These are phyloP conservation scores for Oryzias celebensis DNA, from an alignment of 2,113 vertebrate species.

Conservation along the genomic window DNA sequence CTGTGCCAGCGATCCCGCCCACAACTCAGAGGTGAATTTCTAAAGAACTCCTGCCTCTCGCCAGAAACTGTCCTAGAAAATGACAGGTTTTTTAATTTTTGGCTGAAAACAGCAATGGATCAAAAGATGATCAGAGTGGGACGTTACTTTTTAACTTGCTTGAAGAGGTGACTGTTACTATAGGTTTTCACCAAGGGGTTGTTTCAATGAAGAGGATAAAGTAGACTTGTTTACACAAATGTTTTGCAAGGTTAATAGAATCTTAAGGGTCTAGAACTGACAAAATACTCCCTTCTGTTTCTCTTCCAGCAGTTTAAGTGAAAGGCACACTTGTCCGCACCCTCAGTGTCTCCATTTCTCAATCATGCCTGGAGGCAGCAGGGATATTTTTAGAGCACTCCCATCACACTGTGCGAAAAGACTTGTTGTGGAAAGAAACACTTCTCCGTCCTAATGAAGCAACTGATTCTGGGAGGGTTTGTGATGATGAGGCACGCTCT, in stretches of 20 bases:
- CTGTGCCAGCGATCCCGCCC: no score
- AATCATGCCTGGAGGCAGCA: constrained; percentile 22
- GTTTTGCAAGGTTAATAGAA: no score
- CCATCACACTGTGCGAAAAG: constrained; percentile 1
- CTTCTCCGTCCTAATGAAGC: constrained; percentile 42
- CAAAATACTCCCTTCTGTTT: not conserved
- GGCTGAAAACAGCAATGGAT: no score
- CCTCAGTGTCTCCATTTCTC: constrained; percentile 4
- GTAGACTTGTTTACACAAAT: no score
- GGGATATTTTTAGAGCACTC: constrained; percentile 47
- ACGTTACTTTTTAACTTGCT: not conserved
- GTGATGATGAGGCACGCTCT: constrained; percentile 7
- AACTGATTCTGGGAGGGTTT: constrained; percentile 38
- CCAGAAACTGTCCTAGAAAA: no score
- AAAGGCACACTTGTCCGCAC: constrained; percentile 2
- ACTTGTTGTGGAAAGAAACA: constrained; percentile 33
- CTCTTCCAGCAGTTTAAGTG: constrained; percentile 4
- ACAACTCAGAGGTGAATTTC: no score
- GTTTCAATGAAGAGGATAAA: not conserved
- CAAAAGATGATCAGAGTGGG: no score
- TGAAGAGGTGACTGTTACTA: constrained; percentile 8
- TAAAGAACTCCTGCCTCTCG: no score
- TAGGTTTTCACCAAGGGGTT: not conserved
- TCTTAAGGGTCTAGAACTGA: not conserved
- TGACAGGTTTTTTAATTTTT: no score